These are phyloP conservation scores for Glyptemys insculpta DNA, from an alignment of 2,797 vertebrate species.

Conservation along the genomic window DNA sequence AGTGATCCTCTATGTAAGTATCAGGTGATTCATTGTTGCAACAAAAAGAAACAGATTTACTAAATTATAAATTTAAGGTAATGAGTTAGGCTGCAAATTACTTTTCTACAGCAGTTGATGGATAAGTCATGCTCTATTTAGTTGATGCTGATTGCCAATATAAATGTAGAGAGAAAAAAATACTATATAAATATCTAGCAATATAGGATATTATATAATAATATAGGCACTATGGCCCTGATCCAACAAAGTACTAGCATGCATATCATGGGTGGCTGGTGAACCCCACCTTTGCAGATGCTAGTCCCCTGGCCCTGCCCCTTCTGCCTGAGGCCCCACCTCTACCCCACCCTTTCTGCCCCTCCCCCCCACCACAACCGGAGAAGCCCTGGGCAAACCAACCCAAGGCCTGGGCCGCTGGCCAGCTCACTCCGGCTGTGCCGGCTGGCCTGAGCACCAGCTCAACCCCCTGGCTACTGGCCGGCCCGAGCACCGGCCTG, in stretches of 20 bases:
- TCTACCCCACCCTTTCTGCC: too few relatives aligned
- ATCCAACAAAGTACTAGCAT: background rate
- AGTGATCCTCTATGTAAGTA: background rate
- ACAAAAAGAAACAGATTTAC: too few relatives aligned
- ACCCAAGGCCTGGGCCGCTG: too few relatives aligned
- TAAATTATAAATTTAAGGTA: background rate
- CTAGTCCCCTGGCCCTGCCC: too few relatives aligned
- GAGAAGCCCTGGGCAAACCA: too few relatives aligned
- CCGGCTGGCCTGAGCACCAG: too few relatives aligned
- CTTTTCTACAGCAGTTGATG: background rate
- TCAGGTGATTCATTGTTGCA: fast-evolving
- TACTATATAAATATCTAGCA: background rate
- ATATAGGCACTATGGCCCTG: background rate
- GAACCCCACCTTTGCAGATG: too few relatives aligned
- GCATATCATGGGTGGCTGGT: background rate
- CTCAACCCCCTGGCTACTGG: too few relatives aligned
- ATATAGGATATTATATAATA: background rate
- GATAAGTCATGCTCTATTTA: background rate
- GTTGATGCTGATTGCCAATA: background rate
- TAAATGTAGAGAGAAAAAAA: background rate
- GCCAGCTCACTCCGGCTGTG: too few relatives aligned
- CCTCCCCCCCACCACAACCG: too few relatives aligned
- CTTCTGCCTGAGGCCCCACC: too few relatives aligned
- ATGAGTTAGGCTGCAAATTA: fast-evolving
- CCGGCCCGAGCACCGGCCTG: too few relatives aligned